phyloP scores from a whole-genome alignment of 2,113 vertebrate genomes.

The Callipepla squamata region DNA sequence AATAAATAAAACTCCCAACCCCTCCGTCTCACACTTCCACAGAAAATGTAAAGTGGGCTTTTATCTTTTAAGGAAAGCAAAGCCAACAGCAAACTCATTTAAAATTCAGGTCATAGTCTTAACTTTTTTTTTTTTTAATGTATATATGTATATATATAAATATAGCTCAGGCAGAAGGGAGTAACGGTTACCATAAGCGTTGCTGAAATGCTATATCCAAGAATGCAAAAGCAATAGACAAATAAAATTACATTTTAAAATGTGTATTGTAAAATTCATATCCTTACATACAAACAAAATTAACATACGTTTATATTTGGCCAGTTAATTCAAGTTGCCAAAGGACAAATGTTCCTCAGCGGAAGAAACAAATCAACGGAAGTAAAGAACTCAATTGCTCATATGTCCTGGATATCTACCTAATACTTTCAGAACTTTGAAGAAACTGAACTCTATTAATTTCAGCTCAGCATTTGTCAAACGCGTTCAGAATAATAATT shows the following conservation, averaged over 20 bases:
- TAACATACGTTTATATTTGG: not conserved
- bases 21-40: not conserved
- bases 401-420: not conserved
- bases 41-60: not conserved
- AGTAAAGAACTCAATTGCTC: not conserved
- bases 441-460: not conserved
- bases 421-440: not conserved
- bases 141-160: not conserved
- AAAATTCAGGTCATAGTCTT: not conserved
- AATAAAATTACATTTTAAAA: not conserved
- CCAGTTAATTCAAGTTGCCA: not conserved
- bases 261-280: not conserved
- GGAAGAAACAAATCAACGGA: not conserved
- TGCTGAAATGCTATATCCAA: not conserved
- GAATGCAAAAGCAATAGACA: not conserved
- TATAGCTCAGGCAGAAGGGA: not conserved
- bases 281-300: not conserved
- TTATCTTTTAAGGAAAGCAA: not conserved
- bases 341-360: not conserved
- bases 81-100: not conserved
- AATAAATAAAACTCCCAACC: not conserved
- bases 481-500: slow-evolving; percentile 29
- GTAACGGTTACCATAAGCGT: not conserved
- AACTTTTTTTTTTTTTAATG: not conserved
- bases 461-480: slow-evolving; percentile 13